These are phyloP conservation scores for Tetragnatha versicolor DNA, from an alignment of 1,140 invertebrate genomes.

Conservation along the genomic window DNA sequence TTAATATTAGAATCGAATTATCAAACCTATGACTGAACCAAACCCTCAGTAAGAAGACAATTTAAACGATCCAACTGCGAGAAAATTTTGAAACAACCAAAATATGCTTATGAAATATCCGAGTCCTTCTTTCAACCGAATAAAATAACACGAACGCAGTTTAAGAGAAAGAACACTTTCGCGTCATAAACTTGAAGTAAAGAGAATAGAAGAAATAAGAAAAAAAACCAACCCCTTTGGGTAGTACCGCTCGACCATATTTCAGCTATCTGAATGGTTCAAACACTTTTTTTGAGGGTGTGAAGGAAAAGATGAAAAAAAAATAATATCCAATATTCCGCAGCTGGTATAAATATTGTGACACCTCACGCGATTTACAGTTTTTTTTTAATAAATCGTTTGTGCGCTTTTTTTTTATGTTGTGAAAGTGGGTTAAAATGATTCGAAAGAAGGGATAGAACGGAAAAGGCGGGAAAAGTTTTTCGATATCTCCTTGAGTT, in stretches of 20 bases:
- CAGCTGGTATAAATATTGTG: neutral
- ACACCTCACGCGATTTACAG: slow-evolving; percentile 5
- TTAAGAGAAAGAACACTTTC: neutral
- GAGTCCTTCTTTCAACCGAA: neutral
- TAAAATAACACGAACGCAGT: neutral
- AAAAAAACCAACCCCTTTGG: neutral
- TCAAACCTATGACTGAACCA: no score
- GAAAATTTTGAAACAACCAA: no score
- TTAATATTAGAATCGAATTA: no score
- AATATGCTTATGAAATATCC: no score
- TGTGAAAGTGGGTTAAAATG: no score
- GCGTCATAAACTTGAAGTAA: neutral
- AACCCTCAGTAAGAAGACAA: no score
- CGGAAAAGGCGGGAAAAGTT: no score
- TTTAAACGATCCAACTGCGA: no score
- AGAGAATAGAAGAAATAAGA: neutral
- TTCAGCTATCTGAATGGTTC: neutral
- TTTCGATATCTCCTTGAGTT: no score
- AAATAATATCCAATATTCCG: neutral
- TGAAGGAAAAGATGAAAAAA: neutral
- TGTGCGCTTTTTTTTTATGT: no score
- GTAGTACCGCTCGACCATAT: neutral
- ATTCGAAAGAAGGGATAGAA: no score
- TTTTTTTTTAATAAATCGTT: neutral
- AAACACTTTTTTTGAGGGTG: neutral